Percentiles rank a stretch among this genome's conserved stretches.
Conservation (phyloP, 2,888 invertebrate genomes). For the Latrodectus elegans region DNA sequence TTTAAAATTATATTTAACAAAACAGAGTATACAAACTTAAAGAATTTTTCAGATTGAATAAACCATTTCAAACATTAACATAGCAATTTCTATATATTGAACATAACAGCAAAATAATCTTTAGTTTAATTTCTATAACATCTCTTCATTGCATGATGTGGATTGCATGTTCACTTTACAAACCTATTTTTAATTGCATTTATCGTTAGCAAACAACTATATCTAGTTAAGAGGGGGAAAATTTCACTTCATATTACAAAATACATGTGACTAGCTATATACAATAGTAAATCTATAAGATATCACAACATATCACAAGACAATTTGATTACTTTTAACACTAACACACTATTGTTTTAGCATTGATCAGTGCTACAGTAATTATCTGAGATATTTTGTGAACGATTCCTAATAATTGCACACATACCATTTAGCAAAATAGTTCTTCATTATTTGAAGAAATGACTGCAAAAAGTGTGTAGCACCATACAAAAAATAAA, state of each 20-base stretch:
- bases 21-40: neutral
- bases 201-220: constrained; percentile 32
- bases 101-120: neutral
- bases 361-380: constrained; percentile 5
- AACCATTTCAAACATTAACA: neutral
- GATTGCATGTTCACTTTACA: constrained; percentile 4
- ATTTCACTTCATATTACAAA: constrained; percentile 34
- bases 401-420: constrained; percentile 68
- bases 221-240: constrained; percentile 21
- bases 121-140: neutral
- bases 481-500: constrained; percentile 70
- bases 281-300: constrained; percentile 64
- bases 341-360: constrained; percentile 30
- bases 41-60: neutral
- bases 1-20: constrained; percentile 2
- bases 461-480: constrained; percentile 66
- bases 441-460: constrained; percentile 67
- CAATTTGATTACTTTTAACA: constrained; percentile 56
- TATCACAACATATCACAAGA: constrained; percentile 69
- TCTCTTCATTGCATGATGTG: neutral
- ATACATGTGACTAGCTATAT: constrained; percentile 52
- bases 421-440: constrained; percentile 68
- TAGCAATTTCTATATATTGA: neutral
- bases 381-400: constrained; percentile 54
- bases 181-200: constrained; percentile 8